Conservation (phyloP, 2,113 vertebrate genomes). For the Oxygymnocypris stewartii region DNA sequence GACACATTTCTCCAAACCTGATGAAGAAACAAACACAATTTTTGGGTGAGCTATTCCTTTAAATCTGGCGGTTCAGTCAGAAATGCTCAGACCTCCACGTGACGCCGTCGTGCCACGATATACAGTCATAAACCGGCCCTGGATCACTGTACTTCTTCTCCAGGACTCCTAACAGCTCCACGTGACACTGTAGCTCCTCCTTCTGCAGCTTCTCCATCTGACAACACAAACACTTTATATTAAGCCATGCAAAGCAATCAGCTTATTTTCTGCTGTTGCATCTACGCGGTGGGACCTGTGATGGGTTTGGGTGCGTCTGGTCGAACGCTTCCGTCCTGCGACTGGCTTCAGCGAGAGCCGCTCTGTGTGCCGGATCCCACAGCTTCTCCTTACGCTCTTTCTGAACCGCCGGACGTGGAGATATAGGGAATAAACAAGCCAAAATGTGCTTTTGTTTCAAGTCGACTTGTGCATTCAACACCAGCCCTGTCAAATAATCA, state of each 20-base stretch:
- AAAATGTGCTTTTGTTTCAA: background rate
- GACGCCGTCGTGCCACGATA: constrained; percentile 92
- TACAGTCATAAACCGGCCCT: constrained; percentile 95
- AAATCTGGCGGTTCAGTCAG: background rate
- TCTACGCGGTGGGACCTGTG: constrained; percentile 76
- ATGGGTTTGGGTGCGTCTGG: constrained; percentile 79
- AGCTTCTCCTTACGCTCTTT: constrained; percentile 97
- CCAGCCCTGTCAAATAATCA: background rate
- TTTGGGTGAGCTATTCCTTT: too few species aligned
- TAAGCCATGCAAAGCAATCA: background rate
- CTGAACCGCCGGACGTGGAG: constrained; percentile 64
- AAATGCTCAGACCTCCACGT: constrained; percentile 83
- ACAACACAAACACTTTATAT: background rate
- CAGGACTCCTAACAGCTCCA: constrained; percentile 88
- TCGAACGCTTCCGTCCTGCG: constrained; percentile 93
- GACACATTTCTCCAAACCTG: too few species aligned
- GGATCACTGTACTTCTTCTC: constrained; percentile 98
- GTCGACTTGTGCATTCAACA: background rate
- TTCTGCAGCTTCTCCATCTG: constrained; percentile 90
- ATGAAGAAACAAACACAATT: too few species aligned
- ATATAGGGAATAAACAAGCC: background rate
- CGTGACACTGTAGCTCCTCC: constrained; percentile 91
- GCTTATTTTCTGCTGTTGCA: background rate
- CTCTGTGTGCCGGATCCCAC: constrained; percentile 92
- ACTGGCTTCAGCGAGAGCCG: constrained; percentile 87